Evolutionary conservation across 2,888 invertebrate genomes (phyloP).

Genomic region (Callyntrura sp.): DNA sequence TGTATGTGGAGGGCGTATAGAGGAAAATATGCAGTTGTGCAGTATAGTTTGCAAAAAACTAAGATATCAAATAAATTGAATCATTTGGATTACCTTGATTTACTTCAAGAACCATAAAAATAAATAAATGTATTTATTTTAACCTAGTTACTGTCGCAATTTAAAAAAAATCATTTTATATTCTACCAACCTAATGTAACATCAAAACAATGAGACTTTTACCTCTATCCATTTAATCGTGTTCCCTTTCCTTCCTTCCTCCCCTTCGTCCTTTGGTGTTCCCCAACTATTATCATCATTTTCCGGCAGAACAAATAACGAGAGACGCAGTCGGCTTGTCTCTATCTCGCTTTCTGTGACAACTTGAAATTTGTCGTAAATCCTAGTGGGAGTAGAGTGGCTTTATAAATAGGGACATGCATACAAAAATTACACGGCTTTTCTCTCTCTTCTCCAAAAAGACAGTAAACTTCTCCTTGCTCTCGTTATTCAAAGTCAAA

Average conservation of each 20-base stretch:
- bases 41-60: too few species aligned
- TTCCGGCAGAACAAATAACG: background rate
- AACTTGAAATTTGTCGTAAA: slow-evolving; percentile 46
- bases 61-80: too few species aligned
- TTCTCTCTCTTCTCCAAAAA: background rate
- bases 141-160: too few species aligned
- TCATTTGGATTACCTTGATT: too few species aligned
- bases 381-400: background rate
- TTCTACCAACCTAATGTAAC: too few species aligned
- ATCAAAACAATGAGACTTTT: too few species aligned
- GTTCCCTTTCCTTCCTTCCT: slow-evolving; percentile 15
- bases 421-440: slow-evolving; percentile 29
- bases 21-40: too few species aligned
- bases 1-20: too few species aligned
- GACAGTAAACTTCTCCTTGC: background rate
- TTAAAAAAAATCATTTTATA: too few species aligned
- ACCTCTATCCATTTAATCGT: too few species aligned
- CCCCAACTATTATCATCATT: slow-evolving; percentile 10
- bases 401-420: background rate
- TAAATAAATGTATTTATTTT: too few species aligned
- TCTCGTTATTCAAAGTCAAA: slow-evolving; percentile 43
- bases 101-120: too few species aligned
- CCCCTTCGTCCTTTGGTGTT: background rate
- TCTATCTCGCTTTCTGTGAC: background rate
- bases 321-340: background rate